Conservation (phyloP, 2,797 vertebrate genomes). For the Coranthus polyacanthus region DNA sequence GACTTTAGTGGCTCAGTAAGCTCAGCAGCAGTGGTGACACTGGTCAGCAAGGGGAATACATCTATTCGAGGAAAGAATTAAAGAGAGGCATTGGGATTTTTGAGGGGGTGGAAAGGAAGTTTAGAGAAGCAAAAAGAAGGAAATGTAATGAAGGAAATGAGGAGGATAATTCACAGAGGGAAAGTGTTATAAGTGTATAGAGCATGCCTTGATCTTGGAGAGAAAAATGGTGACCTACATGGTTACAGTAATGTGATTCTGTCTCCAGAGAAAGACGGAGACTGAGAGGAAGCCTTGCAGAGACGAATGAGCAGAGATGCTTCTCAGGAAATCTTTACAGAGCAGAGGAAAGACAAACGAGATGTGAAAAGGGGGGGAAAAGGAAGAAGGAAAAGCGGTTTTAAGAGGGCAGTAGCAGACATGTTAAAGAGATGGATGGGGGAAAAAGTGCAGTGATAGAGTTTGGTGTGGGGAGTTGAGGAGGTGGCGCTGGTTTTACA, state of each 20-base stretch:
- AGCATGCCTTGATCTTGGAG: conserved; percentile 12
- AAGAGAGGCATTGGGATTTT: neutral
- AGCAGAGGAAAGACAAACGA: neutral
- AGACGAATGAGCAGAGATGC: conserved; percentile 5
- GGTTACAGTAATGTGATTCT: conserved; percentile 20
- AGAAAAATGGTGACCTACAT: conserved; percentile 28
- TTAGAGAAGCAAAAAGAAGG: neutral
- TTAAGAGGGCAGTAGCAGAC: neutral
- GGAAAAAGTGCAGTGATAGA: neutral
- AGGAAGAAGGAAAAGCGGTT: conserved; percentile 6
- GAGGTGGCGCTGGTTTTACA: conserved; percentile 12
- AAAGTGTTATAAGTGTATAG: neutral
- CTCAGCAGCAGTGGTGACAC: conserved; percentile 14
- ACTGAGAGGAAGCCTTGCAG: neutral
- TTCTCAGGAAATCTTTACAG: neutral
- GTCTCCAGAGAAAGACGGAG: conserved; percentile 15
- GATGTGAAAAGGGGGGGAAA: neutral
- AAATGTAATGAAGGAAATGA: conserved; percentile 3
- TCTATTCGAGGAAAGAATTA: neutral
- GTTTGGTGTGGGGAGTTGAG: neutral
- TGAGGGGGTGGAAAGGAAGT: neutral
- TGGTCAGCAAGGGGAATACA: conserved; percentile 15
- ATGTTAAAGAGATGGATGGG: conserved; percentile 1
- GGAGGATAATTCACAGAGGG: conserved; percentile 11
- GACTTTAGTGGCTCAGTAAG: no score